Conservation (phyloP, 2,113 vertebrate genomes). For the Trachemys scripta region DNA sequence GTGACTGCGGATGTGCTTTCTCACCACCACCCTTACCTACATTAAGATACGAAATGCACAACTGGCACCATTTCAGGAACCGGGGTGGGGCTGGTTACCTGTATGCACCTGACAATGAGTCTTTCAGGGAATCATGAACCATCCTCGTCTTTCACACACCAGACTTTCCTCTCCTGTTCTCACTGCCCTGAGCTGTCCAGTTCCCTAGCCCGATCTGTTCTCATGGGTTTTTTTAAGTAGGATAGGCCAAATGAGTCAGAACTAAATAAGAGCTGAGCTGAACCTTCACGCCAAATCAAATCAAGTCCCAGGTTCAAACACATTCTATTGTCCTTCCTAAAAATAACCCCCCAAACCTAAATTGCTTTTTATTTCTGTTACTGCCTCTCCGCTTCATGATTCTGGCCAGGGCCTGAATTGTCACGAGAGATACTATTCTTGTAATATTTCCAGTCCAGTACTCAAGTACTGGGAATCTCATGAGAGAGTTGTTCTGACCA, state of each 20-base stretch:
- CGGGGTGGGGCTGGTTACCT: neutral
- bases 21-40: neutral
- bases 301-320: constrained; percentile 1
- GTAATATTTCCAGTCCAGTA: constrained; percentile 44
- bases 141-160: neutral
- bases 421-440: neutral
- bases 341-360: neutral
- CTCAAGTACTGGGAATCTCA: constrained; percentile 19
- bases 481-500: constrained; percentile 46
- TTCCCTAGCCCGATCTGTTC: neutral
- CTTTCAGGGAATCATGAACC: neutral
- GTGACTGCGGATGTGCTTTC: neutral
- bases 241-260: neutral
- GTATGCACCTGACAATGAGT: neutral
- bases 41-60: neutral
- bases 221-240: neutral
- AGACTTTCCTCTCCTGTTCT: neutral
- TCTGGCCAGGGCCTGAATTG: constrained; percentile 33
- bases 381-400: constrained; percentile 8
- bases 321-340: neutral
- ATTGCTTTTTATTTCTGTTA: constrained; percentile 46
- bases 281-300: neutral
- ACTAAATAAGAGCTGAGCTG: neutral
- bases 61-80: neutral
- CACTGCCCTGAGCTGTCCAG: neutral